Base-by-base conservation (phyloP, 2,113 vertebrate genomes). In the Hemichromis elongatus region DNA sequence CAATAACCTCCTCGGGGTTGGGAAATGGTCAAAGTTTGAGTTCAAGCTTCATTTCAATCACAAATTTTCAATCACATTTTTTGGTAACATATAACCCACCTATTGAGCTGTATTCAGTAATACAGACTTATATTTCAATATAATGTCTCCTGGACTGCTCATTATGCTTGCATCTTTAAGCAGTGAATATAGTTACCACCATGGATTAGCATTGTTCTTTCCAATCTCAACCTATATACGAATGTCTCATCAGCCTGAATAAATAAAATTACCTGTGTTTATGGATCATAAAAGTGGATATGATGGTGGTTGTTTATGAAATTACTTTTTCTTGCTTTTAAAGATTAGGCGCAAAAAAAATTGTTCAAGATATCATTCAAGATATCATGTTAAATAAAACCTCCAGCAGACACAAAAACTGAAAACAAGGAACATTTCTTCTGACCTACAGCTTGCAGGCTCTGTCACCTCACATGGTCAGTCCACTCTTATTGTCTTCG, bases 221-320 rank as follows among this genome's bases (percentile, higher is more conserved):
- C 21, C 16, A 9, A 56, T 55, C 54, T 18, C 3, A 11, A 7
- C 18, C 81, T 30, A 30, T 75, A 42, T 50, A n/a, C n/a, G 9
- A 63, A 70, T 33, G 78, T 82, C 81, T 84, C 84, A 91, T 91
- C 35, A 70, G 40, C 47, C 82, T 83, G 50, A 84, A 77, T 81
- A 68, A 83, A 89, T 81, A 30, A 83, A 80, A 90, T 84, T 73
- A 89, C 78, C 61, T 7, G 30, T n/a, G 84, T 12, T 84, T 85
- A 80, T 73, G 73, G 81, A 84, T 91, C 80, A 81, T 16, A 12
- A 56, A 79, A 3, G 55, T 26, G 55, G 35, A 73, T 55, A 81
- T 79, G 61, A 50, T 90, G 83, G 21, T 33, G 81, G 42, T 68
- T 63, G 40, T 77, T 82, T 18, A 78, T 33, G n/a, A 81, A 86